Conservation (phyloP, 2,797 vertebrate genomes). For the Atherinosoma microstoma region DNA sequence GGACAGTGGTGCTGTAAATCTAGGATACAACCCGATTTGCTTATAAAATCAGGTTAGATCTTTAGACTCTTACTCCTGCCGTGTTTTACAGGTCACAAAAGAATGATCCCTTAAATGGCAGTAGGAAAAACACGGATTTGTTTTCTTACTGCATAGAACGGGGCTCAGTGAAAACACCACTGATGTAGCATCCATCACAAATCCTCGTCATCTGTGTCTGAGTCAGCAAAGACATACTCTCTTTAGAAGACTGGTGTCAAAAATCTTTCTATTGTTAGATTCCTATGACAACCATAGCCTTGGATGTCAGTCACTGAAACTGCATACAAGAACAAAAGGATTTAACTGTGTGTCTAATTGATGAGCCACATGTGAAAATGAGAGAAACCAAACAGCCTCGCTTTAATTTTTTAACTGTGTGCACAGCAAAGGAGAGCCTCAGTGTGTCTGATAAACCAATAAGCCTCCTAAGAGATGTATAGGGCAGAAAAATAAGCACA, state of each 20-base stretch:
- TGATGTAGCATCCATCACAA: conserved; percentile 5
- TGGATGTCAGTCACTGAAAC: conserved; percentile 43
- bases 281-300: conserved; percentile 56
- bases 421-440: conserved; percentile 23
- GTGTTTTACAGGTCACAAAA: conserved; percentile 55
- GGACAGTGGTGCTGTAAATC: conserved; percentile 46
- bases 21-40: conserved; percentile 70
- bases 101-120: conserved; percentile 10
- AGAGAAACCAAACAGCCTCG: conserved; percentile 42
- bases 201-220: conserved; percentile 9
- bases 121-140: conserved; percentile 15
- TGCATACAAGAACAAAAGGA: conserved; percentile 33
- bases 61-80: conserved; percentile 28
- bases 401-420: conserved; percentile 36
- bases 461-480: not conserved
- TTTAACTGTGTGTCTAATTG: conserved; percentile 55
- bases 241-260: conserved; percentile 34
- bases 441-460: conserved; percentile 35
- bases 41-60: conserved; percentile 72
- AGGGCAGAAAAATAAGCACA: conserved; percentile 23
- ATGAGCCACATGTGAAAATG: conserved; percentile 51
- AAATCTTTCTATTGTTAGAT: conserved; percentile 61
- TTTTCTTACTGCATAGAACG: not conserved
- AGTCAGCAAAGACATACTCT: conserved; percentile 18
- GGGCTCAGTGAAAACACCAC: not conserved